Percentiles rank a stretch among this genome's conserved stretches.
phyloP scores from a whole-genome alignment of 1,140 invertebrate genomes.

The Megalonaias nervosa region DNA sequence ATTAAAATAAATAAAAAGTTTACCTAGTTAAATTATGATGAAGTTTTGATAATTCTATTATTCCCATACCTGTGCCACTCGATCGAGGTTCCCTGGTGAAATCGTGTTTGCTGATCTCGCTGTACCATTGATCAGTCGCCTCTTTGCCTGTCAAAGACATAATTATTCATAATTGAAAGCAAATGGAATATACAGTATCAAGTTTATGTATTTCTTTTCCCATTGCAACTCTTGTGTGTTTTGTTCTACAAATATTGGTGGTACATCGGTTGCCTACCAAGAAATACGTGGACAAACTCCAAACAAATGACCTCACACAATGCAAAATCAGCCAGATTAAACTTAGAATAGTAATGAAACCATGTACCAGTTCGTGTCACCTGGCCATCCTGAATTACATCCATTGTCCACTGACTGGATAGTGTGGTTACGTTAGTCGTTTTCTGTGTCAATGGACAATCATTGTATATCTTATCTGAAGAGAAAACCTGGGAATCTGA shows the following conservation, averaged over 20 bases:
- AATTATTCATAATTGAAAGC: background rate
- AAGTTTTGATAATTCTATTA: background rate
- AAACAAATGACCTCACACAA: background rate
- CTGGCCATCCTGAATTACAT: too few species aligned
- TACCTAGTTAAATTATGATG: too few species aligned
- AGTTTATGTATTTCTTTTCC: background rate
- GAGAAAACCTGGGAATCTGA: too few species aligned
- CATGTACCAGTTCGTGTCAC: too few species aligned
- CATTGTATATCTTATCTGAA: too few species aligned
- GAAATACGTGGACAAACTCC: background rate
- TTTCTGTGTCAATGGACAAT: too few species aligned
- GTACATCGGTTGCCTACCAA: background rate
- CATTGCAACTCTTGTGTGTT: background rate
- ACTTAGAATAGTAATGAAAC: background rate
- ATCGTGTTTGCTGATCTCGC: conserved; percentile 84
- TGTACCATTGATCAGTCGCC: conserved; percentile 88
- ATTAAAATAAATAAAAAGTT: too few species aligned
- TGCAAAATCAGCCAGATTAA: background rate
- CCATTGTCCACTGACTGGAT: too few species aligned
- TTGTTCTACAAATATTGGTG: background rate
- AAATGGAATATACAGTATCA: background rate
- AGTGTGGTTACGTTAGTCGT: too few species aligned
- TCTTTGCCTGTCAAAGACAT: conserved; percentile 78
- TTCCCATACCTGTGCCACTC: conserved; percentile 72
- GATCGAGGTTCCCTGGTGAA: conserved; percentile 82